These are phyloP conservation scores for Puffinus mauretanicus DNA, from an alignment of 2,113 vertebrate genomes.

Conservation along the genomic window DNA sequence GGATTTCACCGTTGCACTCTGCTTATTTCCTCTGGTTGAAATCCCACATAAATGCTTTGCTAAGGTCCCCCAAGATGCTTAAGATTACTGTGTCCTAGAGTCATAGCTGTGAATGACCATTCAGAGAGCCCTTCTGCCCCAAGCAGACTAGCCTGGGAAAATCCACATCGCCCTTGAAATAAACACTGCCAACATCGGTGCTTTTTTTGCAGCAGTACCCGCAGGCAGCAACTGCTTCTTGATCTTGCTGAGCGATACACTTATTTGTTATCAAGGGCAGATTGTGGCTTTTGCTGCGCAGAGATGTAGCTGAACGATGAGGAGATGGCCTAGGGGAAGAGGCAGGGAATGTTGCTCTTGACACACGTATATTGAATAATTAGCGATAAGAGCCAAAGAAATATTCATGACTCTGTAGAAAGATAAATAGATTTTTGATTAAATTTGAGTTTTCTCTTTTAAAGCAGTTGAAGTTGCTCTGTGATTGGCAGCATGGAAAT, in stretches of 20 bases:
- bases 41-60: not conserved
- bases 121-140: not conserved
- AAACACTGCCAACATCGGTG: not conserved
- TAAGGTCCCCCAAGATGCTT: not conserved
- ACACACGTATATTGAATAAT: constrained; percentile 41
- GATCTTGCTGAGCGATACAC: constrained; percentile 28
- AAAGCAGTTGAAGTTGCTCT: constrained; percentile 19
- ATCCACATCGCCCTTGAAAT: not conserved
- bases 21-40: not conserved
- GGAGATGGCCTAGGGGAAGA: constrained; percentile 20
- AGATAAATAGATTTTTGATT: constrained; percentile 65
- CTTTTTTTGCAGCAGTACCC: not conserved
- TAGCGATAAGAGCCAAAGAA: constrained; percentile 56
- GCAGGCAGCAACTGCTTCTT: constrained; percentile 23
- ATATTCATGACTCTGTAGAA: constrained; percentile 55
- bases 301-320: constrained; percentile 26
- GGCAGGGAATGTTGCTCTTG: constrained; percentile 34
- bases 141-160: not conserved
- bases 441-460: constrained; percentile 53
- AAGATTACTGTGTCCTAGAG: not conserved
- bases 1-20: not conserved
- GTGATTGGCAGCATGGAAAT: constrained; percentile 56
- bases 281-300: constrained; percentile 25
- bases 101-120: not conserved
- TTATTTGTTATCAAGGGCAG: constrained; percentile 49